These are phyloP conservation scores for Neogobius melanostomus DNA, from an alignment of 2,113 vertebrate species.

Conservation along the genomic window DNA sequence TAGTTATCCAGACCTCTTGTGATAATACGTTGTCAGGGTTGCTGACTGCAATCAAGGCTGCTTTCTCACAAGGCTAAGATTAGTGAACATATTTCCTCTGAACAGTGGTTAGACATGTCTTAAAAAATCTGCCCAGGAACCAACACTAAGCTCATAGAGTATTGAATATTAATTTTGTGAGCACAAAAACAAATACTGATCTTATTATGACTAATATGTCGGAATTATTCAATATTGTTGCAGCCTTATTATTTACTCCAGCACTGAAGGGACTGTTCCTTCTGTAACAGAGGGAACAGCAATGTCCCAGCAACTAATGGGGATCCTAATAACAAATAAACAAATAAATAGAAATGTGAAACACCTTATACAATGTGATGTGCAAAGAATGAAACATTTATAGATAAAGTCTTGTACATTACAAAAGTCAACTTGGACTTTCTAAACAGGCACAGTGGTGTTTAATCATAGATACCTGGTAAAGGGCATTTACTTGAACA, in stretches of 20 bases:
- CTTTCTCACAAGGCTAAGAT: slow-evolving; percentile 12
- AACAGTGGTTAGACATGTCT: not conserved
- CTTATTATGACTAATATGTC: not conserved
- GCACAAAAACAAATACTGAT: not conserved
- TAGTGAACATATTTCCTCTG: not conserved
- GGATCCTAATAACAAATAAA: too few relatives aligned
- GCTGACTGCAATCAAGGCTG: slow-evolving; percentile 22
- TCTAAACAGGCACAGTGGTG: slow-evolving; percentile 13
- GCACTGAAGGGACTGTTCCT: too few relatives aligned
- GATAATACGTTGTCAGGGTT: slow-evolving; percentile 22
- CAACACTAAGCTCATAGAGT: slow-evolving; percentile 1
- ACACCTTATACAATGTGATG: too few relatives aligned
- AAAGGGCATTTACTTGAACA: slow-evolving; percentile 4
- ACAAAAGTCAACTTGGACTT: not conserved
- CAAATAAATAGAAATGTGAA: too few relatives aligned
- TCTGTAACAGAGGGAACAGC: too few relatives aligned
- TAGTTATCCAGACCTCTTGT: slow-evolving; percentile 28
- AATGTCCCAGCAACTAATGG: too few relatives aligned
- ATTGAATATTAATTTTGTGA: not conserved
- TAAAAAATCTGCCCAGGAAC: not conserved
- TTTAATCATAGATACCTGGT: not conserved
- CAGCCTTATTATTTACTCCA: too few relatives aligned
- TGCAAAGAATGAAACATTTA: too few relatives aligned
- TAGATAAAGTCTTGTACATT: too few relatives aligned
- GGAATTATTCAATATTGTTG: not conserved